A percentile compares a stretch with the other conserved stretches of the same genome.
Evolutionary conservation across 2,113 vertebrate species (phyloP).

Genomic region (Leucosticte australis): DNA sequence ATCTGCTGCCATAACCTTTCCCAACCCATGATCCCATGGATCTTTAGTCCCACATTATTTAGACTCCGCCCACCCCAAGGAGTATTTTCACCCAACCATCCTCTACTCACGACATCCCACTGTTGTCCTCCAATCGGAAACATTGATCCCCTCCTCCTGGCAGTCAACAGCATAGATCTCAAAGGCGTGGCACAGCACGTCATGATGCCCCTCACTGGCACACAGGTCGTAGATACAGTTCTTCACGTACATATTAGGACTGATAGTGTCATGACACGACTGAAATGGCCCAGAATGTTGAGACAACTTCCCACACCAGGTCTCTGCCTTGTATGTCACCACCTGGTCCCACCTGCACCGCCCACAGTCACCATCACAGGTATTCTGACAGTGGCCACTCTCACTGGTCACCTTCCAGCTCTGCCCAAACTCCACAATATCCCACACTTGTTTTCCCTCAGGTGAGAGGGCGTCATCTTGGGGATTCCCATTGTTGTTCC

Average conservation of each 20-base stretch:
- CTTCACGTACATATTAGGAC: constrained; percentile 59
- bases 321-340: neutral
- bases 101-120: constrained; percentile 75
- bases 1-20: neutral
- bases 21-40: neutral
- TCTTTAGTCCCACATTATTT: neutral
- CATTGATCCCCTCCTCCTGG: constrained; percentile 39
- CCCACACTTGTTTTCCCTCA: neutral
- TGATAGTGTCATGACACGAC: constrained; percentile 47
- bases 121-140: constrained; percentile 73
- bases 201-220: neutral
- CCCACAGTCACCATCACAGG: neutral
- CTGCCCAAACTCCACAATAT: neutral
- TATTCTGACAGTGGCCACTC: neutral
- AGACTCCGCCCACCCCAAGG: neutral
- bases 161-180: constrained; percentile 69
- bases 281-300: constrained; percentile 57
- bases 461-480: neutral
- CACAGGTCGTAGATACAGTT: constrained; percentile 78
- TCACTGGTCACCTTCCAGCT: constrained; percentile 36
- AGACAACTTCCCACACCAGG: constrained; percentile 2
- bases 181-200: constrained; percentile 65
- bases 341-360: fast-evolving
- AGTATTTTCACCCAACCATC: neutral
- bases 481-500: constrained; percentile 35